These are phyloP conservation scores for Jacana jacana DNA, from an alignment of 2,113 vertebrate genomes.

Conservation along the genomic window DNA sequence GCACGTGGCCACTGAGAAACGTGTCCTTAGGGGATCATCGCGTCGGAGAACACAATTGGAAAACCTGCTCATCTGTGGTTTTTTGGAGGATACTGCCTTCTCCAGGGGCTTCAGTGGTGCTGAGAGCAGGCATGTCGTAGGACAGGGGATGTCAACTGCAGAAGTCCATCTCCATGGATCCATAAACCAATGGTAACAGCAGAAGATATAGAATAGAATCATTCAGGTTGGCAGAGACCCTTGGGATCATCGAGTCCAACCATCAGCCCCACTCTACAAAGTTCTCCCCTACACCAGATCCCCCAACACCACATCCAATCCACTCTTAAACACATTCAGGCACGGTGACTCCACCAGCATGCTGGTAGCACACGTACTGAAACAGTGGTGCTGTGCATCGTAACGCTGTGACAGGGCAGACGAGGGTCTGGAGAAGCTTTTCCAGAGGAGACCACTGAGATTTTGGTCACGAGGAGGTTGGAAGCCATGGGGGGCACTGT, in stretches of 20 bases:
- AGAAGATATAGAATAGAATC: not conserved
- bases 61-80: not conserved
- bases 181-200: rapidly evolving
- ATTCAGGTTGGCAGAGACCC: no score
- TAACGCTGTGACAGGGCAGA: no score
- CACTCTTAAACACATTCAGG: no score
- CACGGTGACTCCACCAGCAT: no score
- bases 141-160: not conserved
- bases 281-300: no score
- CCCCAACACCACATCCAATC: no score
- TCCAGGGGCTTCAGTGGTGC: not conserved
- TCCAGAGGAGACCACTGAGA: no score
- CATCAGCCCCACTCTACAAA: no score
- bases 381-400: not conserved
- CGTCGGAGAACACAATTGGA: not conserved
- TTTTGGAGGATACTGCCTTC: not conserved
- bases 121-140: not conserved
- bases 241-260: no score
- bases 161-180: not conserved
- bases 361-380: rapidly evolving
- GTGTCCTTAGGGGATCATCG: not conserved
- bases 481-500: not conserved
- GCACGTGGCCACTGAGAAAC: not conserved
- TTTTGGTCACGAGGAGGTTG: not conserved
- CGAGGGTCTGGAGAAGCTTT: no score